These are phyloP conservation scores for Sesia apiformis DNA, from an alignment of 2,888 invertebrate genomes.

Conservation along the genomic window DNA sequence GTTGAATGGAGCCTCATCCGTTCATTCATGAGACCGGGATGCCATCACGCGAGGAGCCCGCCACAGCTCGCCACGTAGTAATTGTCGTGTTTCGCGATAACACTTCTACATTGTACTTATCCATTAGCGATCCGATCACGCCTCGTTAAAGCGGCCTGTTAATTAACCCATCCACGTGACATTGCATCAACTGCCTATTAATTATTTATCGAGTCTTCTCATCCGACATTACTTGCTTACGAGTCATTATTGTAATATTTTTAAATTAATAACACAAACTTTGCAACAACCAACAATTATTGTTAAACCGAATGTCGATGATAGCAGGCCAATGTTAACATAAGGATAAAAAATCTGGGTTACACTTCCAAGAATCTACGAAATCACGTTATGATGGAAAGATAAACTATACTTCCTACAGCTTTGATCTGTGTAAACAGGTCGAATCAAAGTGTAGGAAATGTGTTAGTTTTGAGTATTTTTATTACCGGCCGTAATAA, in stretches of 20 bases:
- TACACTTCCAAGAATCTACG: slow-evolving; percentile 31
- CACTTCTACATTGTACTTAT: slow-evolving; percentile 16
- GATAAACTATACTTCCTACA: slow-evolving; percentile 55
- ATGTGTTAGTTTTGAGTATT: slow-evolving; percentile 60
- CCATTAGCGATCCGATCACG: slow-evolving; percentile 27
- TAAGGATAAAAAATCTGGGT: too few relatives aligned
- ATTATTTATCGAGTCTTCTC: too few relatives aligned
- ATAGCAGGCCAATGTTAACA: too few relatives aligned
- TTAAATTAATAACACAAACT: too few relatives aligned
- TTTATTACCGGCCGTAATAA: slow-evolving; percentile 62
- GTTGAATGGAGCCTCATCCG: slow-evolving; percentile 57
- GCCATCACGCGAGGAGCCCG: slow-evolving; percentile 52
- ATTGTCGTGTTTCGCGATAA: slow-evolving; percentile 4
- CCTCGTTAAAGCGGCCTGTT: slow-evolving; percentile 15
- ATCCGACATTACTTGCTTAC: too few relatives aligned
- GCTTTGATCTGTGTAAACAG: slow-evolving; percentile 70
- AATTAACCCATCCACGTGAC: background rate
- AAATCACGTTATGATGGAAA: slow-evolving; percentile 36
- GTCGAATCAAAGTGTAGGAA: slow-evolving; percentile 69
- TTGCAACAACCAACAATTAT: too few relatives aligned
- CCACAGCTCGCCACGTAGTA: slow-evolving; percentile 13
- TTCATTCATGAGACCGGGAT: slow-evolving; percentile 61
- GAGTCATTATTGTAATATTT: too few relatives aligned
- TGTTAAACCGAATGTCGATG: too few relatives aligned
- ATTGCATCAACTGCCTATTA: background rate